Evolutionary conservation across 2,113 vertebrate species (phyloP).

Genomic region (Pagrus major): DNA sequence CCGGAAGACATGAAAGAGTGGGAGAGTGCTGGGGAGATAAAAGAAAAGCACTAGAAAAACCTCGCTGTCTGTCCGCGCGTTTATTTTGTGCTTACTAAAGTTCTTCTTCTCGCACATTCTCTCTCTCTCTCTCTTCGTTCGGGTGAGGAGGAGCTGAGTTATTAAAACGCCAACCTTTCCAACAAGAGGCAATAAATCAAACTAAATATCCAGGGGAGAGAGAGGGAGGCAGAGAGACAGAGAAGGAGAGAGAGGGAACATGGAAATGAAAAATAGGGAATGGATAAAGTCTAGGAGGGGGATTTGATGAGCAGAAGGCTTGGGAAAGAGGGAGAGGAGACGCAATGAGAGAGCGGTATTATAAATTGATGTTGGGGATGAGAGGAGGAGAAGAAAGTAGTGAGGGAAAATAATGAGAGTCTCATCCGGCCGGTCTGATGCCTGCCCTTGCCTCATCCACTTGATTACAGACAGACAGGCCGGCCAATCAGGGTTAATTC

Average conservation of each 20-base stretch:
- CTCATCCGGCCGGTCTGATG: slow-evolving; percentile 37
- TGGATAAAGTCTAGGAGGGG: slow-evolving; percentile 64
- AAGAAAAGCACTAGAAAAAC: slow-evolving; percentile 63
- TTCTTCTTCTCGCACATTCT: slow-evolving; percentile 72
- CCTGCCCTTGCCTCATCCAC: slow-evolving; percentile 47
- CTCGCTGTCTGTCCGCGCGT: slow-evolving; percentile 68
- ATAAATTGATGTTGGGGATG: slow-evolving; percentile 67
- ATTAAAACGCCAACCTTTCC: slow-evolving; percentile 87
- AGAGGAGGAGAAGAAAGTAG: slow-evolving; percentile 58
- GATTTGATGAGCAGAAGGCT: slow-evolving; percentile 74
- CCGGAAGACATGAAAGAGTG: slow-evolving; percentile 74
- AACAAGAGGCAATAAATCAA: slow-evolving; percentile 87
- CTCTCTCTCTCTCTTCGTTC: slow-evolving; percentile 66
- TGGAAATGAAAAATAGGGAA: slow-evolving; percentile 76
- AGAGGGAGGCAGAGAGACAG: slow-evolving; percentile 7
- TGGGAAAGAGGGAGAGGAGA: slow-evolving; percentile 68
- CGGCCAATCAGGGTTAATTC: slow-evolving; percentile 66
- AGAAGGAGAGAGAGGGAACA: slow-evolving; percentile 49
- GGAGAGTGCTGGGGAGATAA: slow-evolving; percentile 67
- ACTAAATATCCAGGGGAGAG: slow-evolving; percentile 82
- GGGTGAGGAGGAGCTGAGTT: slow-evolving; percentile 84
- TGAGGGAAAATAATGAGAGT: slow-evolving; percentile 60
- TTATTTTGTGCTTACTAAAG: slow-evolving; percentile 85
- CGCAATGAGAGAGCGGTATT: slow-evolving; percentile 49
- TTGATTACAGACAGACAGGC: slow-evolving; percentile 57